Percentiles rank a stretch among this genome's conserved stretches.
These are phyloP conservation scores for Lacerta viridis DNA, from an alignment of 2,797 vertebrate species.

Conservation along the genomic window DNA sequence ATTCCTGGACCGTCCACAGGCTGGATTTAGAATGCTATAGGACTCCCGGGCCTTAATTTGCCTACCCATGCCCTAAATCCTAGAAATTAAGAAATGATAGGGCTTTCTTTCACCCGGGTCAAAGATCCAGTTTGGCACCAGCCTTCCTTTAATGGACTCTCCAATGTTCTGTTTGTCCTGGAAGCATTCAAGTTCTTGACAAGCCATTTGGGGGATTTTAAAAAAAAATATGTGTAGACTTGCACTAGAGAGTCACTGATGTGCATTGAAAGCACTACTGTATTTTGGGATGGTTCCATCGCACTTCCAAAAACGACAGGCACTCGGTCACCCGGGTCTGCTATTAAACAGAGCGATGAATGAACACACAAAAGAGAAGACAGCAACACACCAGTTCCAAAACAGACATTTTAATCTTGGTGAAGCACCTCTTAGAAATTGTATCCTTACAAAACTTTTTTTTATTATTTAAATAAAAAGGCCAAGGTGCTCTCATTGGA, in stretches of 20 bases:
- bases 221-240: no score
- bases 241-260: no score
- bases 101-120: no score
- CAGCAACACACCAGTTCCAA: slow-evolving; percentile 19
- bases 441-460: slow-evolving; percentile 51
- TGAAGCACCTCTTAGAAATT: slow-evolving; percentile 21
- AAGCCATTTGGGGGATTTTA: no score
- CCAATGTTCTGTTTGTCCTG: not conserved
- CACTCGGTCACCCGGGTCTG: accelerated
- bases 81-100: no score
- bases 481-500: slow-evolving; percentile 3
- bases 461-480: slow-evolving; percentile 55
- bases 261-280: no score
- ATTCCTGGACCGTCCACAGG: no score
- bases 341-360: not conserved
- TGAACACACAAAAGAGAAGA: not conserved
- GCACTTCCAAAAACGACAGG: not conserved
- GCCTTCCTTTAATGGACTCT: no score
- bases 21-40: no score
- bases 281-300: not conserved
- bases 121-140: no score
- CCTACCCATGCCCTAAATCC: no score
- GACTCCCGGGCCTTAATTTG: no score
- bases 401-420: slow-evolving; percentile 70
- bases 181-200: not conserved